Conservation (phyloP, 2,888 invertebrate species). For the Coenonympha arcania region DNA sequence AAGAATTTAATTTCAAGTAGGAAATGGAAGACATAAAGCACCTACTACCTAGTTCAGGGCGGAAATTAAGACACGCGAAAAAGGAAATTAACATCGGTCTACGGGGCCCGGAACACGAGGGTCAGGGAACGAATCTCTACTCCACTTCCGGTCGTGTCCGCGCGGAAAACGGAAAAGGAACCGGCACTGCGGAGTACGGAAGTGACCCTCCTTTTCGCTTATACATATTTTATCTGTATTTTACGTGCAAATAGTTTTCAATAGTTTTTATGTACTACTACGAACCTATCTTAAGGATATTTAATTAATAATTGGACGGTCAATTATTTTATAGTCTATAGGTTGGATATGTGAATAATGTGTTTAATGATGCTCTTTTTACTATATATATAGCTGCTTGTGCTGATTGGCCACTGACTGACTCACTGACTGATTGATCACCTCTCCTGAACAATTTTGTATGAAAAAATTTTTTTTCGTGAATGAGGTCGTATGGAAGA, state of each 20-base stretch:
- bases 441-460: too few species aligned
- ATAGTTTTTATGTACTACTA: background rate
- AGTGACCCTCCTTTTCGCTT: conserved; percentile 10
- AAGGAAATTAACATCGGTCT: conserved; percentile 68
- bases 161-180: conserved; percentile 54
- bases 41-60: conserved; percentile 43
- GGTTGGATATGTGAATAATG: too few species aligned
- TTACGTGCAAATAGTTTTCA: background rate
- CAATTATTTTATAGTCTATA: background rate
- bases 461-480: too few species aligned
- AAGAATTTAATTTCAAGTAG: conserved; percentile 37
- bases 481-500: too few species aligned
- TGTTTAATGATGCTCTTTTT: too few species aligned
- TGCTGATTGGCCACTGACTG: too few species aligned
- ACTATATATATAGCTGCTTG: too few species aligned
- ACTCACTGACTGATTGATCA: too few species aligned
- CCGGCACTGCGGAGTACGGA: conserved; percentile 30
- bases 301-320: background rate
- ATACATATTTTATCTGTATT: conserved; percentile 1
- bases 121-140: conserved; percentile 49
- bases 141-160: conserved; percentile 55
- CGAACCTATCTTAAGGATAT: background rate
- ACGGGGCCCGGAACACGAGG: conserved; percentile 56
- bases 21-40: conserved; percentile 35
- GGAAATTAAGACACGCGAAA: conserved; percentile 70